These are phyloP conservation scores for Mnemiopsis leidyi DNA, from an alignment of 37 sponge, comb jelly and placozoan species.

Conservation along the genomic window DNA sequence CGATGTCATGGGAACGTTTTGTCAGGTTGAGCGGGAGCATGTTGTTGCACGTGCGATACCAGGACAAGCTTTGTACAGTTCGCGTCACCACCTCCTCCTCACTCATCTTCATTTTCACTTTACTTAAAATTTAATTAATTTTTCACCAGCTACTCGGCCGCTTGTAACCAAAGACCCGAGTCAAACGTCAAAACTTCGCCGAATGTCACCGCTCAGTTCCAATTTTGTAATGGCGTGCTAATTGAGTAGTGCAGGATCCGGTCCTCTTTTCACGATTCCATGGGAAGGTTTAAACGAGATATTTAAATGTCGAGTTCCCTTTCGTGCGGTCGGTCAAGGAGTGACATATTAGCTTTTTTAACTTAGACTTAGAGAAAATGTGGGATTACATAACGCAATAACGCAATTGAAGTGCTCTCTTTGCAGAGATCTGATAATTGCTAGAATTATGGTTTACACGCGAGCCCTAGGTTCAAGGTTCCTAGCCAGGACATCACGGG, in stretches of 20 bases:
- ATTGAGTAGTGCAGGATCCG: not conserved
- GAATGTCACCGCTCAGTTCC: conserved; percentile 8
- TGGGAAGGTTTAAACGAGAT: not conserved
- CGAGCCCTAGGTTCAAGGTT: not conserved
- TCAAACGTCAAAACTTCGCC: conserved; percentile 27
- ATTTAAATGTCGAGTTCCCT: not conserved
- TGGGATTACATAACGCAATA: not conserved
- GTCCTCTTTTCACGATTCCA: not conserved
- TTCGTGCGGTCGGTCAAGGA: not conserved
- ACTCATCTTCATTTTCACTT: conserved; percentile 47
- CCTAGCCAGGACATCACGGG: not conserved
- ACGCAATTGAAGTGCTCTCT: not conserved
- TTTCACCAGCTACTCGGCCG: conserved; percentile 63
- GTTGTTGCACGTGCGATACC: not conserved
- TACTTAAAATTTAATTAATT: conserved; percentile 64
- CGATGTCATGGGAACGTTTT: not conserved
- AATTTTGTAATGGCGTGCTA: conserved; percentile 12
- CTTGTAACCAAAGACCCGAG: conserved; percentile 32
- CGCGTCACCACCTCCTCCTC: conserved; percentile 42
- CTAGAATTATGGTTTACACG: not conserved
- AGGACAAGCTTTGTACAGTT: not conserved
- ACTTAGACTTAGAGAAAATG: too few species aligned
- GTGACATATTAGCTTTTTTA: not conserved
- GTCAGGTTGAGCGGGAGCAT: not conserved
- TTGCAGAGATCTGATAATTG: not conserved